Percentiles rank a stretch among this genome's conserved stretches.
phyloP scores from a whole-genome alignment of 2,888 invertebrate species.

The Cerastis rubricosa region DNA sequence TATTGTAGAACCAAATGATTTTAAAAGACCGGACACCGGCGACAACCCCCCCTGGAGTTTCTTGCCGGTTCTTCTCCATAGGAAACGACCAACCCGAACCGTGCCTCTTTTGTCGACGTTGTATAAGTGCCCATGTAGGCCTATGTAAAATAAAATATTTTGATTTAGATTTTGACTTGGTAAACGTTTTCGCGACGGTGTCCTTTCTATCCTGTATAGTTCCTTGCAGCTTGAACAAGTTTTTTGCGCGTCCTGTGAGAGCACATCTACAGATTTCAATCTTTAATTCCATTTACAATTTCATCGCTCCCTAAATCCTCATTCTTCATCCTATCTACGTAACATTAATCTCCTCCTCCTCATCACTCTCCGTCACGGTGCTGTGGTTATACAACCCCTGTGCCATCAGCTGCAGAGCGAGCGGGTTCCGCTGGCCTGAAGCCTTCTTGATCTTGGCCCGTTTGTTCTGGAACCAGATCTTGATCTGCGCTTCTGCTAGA shows the following conservation, averaged over 20 bases:
- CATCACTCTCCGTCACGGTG: constrained; percentile 90
- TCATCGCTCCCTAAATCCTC: not conserved
- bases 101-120: no score
- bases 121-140: no score
- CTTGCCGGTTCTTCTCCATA: no score
- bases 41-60: no score
- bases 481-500: constrained; percentile 98
- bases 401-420: constrained; percentile 97
- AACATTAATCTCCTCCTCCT: constrained; percentile 91
- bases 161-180: no score
- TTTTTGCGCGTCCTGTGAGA: not conserved
- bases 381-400: constrained; percentile 98
- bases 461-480: constrained; percentile 99
- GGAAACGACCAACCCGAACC: no score
- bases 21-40: no score
- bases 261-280: not conserved
- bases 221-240: not conserved
- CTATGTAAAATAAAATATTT: no score
- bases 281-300: not conserved
- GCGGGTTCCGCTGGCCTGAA: constrained; percentile 95
- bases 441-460: constrained; percentile 99
- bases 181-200: no score
- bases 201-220: not conserved
- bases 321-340: not conserved
- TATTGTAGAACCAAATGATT: no score